phyloP scores from a whole-genome alignment of 2,113 vertebrate species.

The Sturnus vulgaris region DNA sequence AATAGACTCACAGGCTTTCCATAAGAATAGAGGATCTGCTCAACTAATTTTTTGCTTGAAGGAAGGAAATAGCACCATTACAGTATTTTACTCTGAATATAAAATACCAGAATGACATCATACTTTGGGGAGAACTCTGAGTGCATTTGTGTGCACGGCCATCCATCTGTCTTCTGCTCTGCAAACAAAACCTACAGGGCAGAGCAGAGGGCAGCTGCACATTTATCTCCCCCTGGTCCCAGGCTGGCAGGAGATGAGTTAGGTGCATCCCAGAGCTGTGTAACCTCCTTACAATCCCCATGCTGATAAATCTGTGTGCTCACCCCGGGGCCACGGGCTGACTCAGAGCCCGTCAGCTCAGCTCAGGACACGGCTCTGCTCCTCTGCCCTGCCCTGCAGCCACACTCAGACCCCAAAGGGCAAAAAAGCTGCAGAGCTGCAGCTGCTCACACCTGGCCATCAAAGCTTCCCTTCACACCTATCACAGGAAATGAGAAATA shows the following conservation, averaged over 20 bases:
- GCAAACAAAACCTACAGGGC: background rate
- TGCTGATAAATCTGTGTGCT: background rate
- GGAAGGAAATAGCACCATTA: background rate
- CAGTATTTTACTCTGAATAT: background rate
- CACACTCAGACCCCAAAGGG: fast-evolving
- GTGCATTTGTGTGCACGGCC: background rate
- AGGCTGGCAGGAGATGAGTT: background rate
- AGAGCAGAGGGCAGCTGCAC: background rate
- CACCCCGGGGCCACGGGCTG: fast-evolving
- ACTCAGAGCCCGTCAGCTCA: fast-evolving
- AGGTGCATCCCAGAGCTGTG: background rate
- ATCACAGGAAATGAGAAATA: background rate
- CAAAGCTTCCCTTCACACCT: background rate
- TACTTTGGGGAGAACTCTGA: background rate
- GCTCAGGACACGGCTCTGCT: fast-evolving
- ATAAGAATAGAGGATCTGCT: background rate
- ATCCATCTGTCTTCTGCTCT: background rate
- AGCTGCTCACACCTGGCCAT: background rate
- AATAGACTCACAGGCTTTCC: background rate
- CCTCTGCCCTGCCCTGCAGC: background rate
- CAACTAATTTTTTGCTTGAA: slow-evolving; percentile 13
- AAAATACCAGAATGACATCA: background rate
- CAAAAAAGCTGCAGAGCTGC: background rate
- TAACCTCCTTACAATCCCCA: background rate
- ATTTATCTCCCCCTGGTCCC: background rate